phyloP scores from a whole-genome alignment of 2,113 vertebrate species.

The Cepphus grylle region DNA sequence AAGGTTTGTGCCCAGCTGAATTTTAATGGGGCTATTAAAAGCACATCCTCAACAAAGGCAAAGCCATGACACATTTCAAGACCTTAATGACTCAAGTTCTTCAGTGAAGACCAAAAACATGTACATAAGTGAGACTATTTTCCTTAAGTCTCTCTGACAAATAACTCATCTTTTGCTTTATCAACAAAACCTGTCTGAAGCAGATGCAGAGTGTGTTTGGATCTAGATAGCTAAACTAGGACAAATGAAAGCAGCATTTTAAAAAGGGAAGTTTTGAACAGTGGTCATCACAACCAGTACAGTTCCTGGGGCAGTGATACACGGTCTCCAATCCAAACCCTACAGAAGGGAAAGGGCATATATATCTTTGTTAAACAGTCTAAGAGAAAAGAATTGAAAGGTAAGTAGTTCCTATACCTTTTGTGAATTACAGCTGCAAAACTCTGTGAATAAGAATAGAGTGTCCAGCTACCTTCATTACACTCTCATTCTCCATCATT shows the following conservation, averaged over 20 bases:
- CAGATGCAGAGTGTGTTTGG: neutral
- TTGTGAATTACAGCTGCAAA: neutral
- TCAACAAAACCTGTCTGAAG: slow-evolving; percentile 8
- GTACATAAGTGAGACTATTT: neutral
- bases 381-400: neutral
- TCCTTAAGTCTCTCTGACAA: neutral
- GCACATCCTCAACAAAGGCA: slow-evolving; percentile 11
- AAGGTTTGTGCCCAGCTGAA: neutral
- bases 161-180: neutral
- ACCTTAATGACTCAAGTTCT: neutral
- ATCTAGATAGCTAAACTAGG: neutral
- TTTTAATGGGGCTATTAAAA: slow-evolving; percentile 36
- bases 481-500: neutral
- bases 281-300: neutral
- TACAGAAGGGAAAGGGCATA: neutral
- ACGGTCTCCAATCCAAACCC: neutral
- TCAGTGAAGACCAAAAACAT: neutral
- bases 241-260: neutral
- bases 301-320: neutral
- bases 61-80: neutral
- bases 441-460: neutral
- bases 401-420: neutral
- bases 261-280: neutral
- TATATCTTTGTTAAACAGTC: neutral
- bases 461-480: neutral